Base-by-base conservation (phyloP, 2,113 vertebrate genomes). In the Sula dactylatra region DNA sequence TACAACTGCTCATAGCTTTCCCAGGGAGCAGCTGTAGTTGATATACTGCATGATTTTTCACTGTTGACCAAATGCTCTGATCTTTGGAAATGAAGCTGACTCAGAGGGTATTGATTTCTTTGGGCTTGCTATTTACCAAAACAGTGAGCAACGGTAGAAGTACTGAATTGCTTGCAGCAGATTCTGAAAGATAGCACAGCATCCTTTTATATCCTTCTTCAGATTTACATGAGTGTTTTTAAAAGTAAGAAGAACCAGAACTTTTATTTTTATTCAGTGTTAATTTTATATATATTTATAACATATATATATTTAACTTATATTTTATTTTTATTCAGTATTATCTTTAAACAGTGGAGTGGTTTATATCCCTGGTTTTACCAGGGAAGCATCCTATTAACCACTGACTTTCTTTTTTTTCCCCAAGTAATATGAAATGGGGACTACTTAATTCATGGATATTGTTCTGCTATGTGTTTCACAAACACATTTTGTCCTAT, bases 71-170 rank as follows among this genome's bases (percentile, higher is more conserved):
- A 89, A 61, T 64, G 47, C 93, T 96, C 67, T 71, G 45, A 50
- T 88, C 47, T 73, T 96, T 72, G 65, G 47, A 93, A 94, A 70
- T 81, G 11, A 94, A 93, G 72, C 67, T 88, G 69, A 82, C 64
- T 78, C 79, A 83, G 24, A 73, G 54, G 6, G 7, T 36, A 78
- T 80, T 93, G 67, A 84, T 86, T 94, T 95, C 8, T 1, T 55
- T 92, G 38, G 55, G 17, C 38, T 96, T 94, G 58, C 72, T 61
- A 4, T 86, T 91, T 95, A 82, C 49, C 50, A 67, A 87, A 93
- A 62, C 44, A 80, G 54, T 27, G 25, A 67, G 65, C 52, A 86
- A 26, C 1, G 3, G 50, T 25, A 69, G 45, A 82, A 59, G 47
- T 55, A 62, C 26, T 42, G 16, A 81, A 71, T 11, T 20, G 4